Evolutionary conservation across 2,888 invertebrate genomes (phyloP).

Genomic region (Chloroclystis v-ata): DNA sequence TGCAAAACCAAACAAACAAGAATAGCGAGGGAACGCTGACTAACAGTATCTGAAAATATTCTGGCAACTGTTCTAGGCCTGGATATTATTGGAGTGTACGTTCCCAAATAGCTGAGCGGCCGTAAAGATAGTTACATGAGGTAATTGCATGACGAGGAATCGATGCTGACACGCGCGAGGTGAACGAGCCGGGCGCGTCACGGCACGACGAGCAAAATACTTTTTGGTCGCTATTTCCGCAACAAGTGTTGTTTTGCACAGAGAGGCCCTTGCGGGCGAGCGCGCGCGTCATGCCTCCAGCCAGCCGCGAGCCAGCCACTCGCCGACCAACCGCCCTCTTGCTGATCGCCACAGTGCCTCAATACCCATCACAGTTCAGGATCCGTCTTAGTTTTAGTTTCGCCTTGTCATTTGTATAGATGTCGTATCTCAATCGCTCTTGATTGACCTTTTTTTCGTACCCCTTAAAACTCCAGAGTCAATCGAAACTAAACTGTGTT

Average conservation of each 20-base stretch:
- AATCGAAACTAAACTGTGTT: no score
- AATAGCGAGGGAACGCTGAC: constrained; percentile 5
- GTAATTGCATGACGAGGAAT: constrained; percentile 27
- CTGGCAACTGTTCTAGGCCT: constrained; percentile 13
- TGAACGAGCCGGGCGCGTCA: constrained; percentile 49
- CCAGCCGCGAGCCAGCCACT: constrained; percentile 3
- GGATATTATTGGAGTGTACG: constrained; percentile 11
- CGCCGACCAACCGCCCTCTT: not conserved
- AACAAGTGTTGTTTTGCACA: constrained; percentile 74
- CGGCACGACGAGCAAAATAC: constrained; percentile 52
- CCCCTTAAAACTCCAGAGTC: no score
- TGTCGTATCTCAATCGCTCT: no score
- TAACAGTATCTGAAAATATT: constrained; percentile 10
- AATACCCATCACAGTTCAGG: no score
- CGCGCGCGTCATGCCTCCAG: constrained; percentile 29
- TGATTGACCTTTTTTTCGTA: no score
- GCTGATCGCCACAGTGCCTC: no score
- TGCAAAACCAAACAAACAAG: not conserved
- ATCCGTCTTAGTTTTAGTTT: no score
- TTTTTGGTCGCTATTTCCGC: constrained; percentile 74
- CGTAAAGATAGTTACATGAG: constrained; percentile 17
- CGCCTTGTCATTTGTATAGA: no score
- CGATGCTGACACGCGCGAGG: constrained; percentile 42
- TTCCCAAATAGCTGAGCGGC: constrained; percentile 9
- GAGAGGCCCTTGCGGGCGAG: constrained; percentile 59